phyloP scores from a whole-genome alignment of 2,797 vertebrate species.

The Ctenopoma multispine region DNA sequence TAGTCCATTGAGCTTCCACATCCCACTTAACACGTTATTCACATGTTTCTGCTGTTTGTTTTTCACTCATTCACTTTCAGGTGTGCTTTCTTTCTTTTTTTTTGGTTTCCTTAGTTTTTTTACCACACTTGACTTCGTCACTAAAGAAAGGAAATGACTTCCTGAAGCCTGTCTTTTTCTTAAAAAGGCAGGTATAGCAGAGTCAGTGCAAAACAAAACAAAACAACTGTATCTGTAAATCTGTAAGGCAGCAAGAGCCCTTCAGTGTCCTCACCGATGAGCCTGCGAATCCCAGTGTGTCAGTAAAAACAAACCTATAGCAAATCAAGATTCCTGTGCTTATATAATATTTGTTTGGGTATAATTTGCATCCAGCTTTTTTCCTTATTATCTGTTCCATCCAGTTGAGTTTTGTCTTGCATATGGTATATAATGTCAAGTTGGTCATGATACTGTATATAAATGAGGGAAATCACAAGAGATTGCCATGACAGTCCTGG shows the following conservation, averaged over 20 bases:
- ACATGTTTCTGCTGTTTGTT: conserved; percentile 40
- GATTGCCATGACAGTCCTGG: conserved; percentile 19
- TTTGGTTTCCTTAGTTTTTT: conserved; percentile 21
- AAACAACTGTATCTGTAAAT: background rate
- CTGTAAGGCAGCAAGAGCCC: conserved; percentile 13
- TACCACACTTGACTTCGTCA: conserved; percentile 38
- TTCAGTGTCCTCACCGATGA: conserved; percentile 5
- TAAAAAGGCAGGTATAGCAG: conserved; percentile 17
- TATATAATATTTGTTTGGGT: background rate
- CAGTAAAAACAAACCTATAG: conserved; percentile 4
- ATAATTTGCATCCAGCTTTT: background rate
- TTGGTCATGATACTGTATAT: conserved; percentile 29
- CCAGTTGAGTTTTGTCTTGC: conserved; percentile 13
- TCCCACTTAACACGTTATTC: conserved; percentile 48
- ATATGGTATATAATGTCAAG: conserved; percentile 9
- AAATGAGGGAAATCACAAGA: conserved; percentile 37
- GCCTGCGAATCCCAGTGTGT: conserved; percentile 2
- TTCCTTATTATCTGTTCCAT: background rate
- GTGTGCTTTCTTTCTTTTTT: conserved; percentile 19
- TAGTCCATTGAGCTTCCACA: conserved; percentile 36
- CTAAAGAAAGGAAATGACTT: conserved; percentile 15
- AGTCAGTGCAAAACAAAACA: conserved; percentile 16
- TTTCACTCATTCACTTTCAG: conserved; percentile 34
- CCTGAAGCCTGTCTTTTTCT: conserved; percentile 15
- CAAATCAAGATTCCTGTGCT: background rate